phyloP scores from a whole-genome alignment of 2,888 invertebrate species.

The Orgyia antiqua region DNA sequence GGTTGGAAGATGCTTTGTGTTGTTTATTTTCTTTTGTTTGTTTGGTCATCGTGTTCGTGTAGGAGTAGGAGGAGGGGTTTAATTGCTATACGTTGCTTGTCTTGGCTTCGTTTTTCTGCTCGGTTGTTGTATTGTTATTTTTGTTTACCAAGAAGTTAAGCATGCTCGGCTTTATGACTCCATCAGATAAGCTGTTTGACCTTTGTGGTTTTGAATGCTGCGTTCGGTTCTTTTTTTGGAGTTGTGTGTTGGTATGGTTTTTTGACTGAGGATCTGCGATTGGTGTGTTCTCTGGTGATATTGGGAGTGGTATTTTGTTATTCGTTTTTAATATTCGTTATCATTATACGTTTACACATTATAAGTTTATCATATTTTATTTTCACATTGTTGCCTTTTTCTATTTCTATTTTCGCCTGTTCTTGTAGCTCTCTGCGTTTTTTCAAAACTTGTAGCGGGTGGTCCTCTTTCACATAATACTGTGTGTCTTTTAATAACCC shows the following conservation, averaged over 20 bases:
- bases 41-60: background rate
- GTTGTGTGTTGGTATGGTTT: conserved; percentile 4
- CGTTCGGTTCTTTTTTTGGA: conserved; percentile 8
- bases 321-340: conserved; percentile 5
- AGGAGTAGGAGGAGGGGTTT: conserved; percentile 1
- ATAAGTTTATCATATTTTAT: background rate
- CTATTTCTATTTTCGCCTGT: background rate
- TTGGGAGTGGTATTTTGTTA: conserved; percentile 1
- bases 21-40: conserved; percentile 1
- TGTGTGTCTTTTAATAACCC: background rate
- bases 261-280: conserved; percentile 1
- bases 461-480: background rate
- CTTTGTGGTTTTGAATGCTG: conserved; percentile 4
- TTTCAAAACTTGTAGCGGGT: background rate
- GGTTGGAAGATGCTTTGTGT: background rate
- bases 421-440: background rate
- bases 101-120: background rate
- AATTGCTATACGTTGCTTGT: conserved; percentile 1
- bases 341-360: background rate
- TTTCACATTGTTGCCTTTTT: background rate
- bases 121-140: background rate
- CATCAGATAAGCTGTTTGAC: conserved; percentile 9
- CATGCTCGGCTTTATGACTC: conserved; percentile 10
- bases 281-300: conserved; percentile 3
- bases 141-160: conserved; percentile 2